Percentiles rank a stretch among this genome's conserved stretches.
These are phyloP conservation scores for Mirza zaza DNA, from an alignment of 2,113 vertebrate species.

Conservation along the genomic window DNA sequence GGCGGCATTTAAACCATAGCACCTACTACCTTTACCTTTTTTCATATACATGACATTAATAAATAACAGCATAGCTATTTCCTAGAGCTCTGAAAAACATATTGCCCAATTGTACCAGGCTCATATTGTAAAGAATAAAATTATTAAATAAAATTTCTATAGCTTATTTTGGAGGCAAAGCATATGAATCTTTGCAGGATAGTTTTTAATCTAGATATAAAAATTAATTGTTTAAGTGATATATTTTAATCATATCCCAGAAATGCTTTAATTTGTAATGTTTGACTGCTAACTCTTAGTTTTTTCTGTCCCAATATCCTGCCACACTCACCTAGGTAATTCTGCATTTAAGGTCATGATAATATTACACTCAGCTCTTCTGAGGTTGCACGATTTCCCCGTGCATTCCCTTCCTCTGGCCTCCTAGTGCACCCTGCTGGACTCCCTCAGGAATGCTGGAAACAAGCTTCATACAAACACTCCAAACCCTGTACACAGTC, in stretches of 20 bases:
- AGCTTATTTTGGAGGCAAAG: neutral
- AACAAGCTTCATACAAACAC: neutral
- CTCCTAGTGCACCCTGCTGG: constrained; percentile 54
- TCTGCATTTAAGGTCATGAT: neutral
- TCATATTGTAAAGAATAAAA: neutral
- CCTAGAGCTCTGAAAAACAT: neutral
- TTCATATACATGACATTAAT: neutral
- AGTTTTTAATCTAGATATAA: neutral
- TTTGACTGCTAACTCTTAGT: neutral
- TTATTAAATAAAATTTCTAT: neutral
- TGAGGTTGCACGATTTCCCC: neutral
- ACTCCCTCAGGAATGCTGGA: neutral
- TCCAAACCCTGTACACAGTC: neutral
- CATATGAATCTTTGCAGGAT: neutral
- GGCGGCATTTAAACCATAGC: neutral
- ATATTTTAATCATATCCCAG: neutral
- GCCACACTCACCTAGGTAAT: neutral
- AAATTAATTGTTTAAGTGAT: neutral
- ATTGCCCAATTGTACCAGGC: constrained; percentile 21
- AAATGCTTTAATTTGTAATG: neutral
- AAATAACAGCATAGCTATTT: neutral
- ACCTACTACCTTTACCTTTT: neutral
- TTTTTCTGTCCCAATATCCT: neutral
- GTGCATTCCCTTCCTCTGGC: neutral
- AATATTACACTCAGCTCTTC: neutral